A percentile compares a stretch with the other conserved stretches of the same genome.
phyloP scores from a whole-genome alignment of 2,113 vertebrate species.

The Nestor notabilis region DNA sequence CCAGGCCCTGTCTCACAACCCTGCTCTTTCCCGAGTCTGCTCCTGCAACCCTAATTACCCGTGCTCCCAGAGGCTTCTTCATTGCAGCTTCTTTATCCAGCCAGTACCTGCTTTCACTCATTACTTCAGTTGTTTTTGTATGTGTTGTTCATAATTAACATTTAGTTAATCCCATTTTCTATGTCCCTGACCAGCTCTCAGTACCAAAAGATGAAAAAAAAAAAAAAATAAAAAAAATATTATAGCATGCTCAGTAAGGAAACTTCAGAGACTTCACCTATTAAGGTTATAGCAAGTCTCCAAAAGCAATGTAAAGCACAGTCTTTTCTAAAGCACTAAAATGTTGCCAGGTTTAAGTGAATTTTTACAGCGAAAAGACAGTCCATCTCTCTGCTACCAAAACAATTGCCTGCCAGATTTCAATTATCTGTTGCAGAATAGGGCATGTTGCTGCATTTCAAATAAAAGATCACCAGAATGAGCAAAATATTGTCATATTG shows the following conservation, averaged over 20 bases:
- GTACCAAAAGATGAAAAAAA: background rate
- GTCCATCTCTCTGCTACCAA: background rate
- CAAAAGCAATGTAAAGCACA: background rate
- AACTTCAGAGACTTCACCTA: background rate
- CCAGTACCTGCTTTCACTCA: background rate
- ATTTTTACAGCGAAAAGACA: background rate
- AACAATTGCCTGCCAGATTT: background rate
- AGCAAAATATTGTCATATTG: background rate
- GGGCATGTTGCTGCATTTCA: background rate
- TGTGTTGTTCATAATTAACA: background rate
- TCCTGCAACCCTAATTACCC: constrained; percentile 1
- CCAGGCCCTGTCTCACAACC: background rate
- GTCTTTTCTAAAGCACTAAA: background rate
- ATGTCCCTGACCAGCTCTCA: background rate
- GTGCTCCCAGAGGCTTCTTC: constrained; percentile 4
- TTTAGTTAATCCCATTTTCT: background rate
- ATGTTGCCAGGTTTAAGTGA: background rate
- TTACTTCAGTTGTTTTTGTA: background rate
- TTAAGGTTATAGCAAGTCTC: background rate
- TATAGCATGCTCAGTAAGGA: background rate
- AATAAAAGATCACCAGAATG: background rate
- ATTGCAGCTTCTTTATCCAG: constrained; percentile 20
- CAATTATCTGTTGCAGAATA: background rate
- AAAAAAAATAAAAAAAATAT: background rate
- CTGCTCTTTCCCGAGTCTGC: background rate